These are phyloP conservation scores for Thelaira solivaga DNA, from an alignment of 2,888 invertebrate genomes.

Conservation along the genomic window DNA sequence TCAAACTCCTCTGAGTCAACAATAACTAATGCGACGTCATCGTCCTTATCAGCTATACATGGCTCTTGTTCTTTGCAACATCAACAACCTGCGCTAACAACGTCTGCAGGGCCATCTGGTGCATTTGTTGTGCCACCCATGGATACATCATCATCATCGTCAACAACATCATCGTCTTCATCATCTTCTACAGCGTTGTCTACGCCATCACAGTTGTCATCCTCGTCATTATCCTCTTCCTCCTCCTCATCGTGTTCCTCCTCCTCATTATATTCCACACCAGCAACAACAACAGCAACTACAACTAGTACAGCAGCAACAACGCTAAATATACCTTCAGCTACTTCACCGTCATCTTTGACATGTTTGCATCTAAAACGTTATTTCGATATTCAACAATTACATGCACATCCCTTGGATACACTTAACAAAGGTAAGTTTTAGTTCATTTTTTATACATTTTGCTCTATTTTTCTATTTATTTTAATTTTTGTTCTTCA, in stretches of 20 bases:
- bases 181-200: no score
- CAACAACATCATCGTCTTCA: slow-evolving; percentile 24
- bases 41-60: slow-evolving; percentile 50
- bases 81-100: slow-evolving; percentile 33
- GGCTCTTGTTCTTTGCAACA: slow-evolving; percentile 47
- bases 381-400: slow-evolving; percentile 71
- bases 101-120: slow-evolving; percentile 55
- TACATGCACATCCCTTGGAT: slow-evolving; percentile 67
- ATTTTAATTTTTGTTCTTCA: slow-evolving; percentile 14
- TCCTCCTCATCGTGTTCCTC: slow-evolving; percentile 37
- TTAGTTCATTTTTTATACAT: slow-evolving; percentile 21
- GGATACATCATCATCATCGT: slow-evolving; percentile 41
- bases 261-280: no score
- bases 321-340: slow-evolving; percentile 52
- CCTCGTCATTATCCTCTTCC: slow-evolving; percentile 11
- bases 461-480: not conserved
- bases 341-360: slow-evolving; percentile 65
- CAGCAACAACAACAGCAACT: slow-evolving; percentile 37
- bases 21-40: slow-evolving; percentile 46
- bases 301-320: slow-evolving; percentile 40
- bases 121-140: slow-evolving; percentile 50
- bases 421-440: slow-evolving; percentile 64
- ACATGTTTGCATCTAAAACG: slow-evolving; percentile 75
- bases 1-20: slow-evolving; percentile 43
- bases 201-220: no score